Evolutionary conservation across 2,797 vertebrate genomes (phyloP).

Genomic region (Uromys caudimaculatus): DNA sequence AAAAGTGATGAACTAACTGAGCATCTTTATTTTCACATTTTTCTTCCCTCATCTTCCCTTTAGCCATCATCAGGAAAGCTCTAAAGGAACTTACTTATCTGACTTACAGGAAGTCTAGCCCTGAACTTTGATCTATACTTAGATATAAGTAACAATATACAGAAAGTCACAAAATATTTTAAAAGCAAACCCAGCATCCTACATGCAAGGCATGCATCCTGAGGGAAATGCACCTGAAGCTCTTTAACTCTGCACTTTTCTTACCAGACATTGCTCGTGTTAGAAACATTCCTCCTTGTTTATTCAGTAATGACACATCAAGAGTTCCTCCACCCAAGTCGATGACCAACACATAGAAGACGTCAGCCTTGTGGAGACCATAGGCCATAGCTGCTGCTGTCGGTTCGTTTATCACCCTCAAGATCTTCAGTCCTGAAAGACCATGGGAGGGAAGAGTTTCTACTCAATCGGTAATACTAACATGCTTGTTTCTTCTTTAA

Average conservation of each 20-base stretch:
- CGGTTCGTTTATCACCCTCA: conserved; percentile 97
- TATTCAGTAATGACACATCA: conserved; percentile 97
- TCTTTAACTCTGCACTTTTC: conserved; percentile 46
- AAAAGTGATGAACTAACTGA: conserved; percentile 19
- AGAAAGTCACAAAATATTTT: conserved; percentile 48
- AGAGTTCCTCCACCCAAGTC: conserved; percentile 98
- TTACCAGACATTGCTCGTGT: conserved; percentile 99
- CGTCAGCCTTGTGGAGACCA: conserved; percentile 96
- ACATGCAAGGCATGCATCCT: background rate
- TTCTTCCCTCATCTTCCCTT: background rate
- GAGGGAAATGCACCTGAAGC: background rate
- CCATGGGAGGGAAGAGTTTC: conserved; percentile 10
- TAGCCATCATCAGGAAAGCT: background rate
- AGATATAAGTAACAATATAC: background rate
- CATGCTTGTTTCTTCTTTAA: background rate
- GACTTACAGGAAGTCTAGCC: background rate
- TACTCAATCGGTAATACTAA: background rate
- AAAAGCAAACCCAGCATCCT: background rate
- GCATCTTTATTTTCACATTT: background rate
- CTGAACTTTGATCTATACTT: background rate
- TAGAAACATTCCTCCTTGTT: conserved; percentile 98
- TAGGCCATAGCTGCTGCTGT: conserved; percentile 99
- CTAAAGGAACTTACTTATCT: background rate
- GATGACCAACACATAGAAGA: conserved; percentile 97
- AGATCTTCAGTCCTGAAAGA: conserved; percentile 92